These are phyloP conservation scores for Crioceris asparagi DNA, from an alignment of 2,888 invertebrate genomes.

Conservation along the genomic window DNA sequence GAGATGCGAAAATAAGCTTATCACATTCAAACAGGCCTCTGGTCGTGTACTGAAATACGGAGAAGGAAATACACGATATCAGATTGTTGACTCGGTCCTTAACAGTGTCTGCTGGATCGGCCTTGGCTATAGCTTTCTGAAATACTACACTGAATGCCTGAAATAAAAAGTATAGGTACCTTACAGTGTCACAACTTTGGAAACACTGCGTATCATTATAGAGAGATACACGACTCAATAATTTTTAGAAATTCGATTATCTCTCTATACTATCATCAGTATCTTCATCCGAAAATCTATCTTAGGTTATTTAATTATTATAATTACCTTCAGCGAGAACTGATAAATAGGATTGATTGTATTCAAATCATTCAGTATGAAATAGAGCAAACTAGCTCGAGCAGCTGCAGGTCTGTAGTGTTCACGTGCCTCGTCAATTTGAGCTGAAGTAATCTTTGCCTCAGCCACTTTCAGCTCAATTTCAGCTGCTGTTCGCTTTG, in stretches of 20 bases:
- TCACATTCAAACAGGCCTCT: slow-evolving; percentile 93
- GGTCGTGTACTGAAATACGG: slow-evolving; percentile 90
- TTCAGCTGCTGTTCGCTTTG: slow-evolving; percentile 91
- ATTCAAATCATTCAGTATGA: slow-evolving; percentile 89
- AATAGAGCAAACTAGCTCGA: slow-evolving; percentile 86
- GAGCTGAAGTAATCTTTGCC: slow-evolving; percentile 81
- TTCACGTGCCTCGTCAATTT: slow-evolving; percentile 91
- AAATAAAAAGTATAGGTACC: slow-evolving; percentile 21
- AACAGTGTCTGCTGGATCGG: slow-evolving; percentile 73
- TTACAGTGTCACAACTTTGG: too few relatives aligned
- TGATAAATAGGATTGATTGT: slow-evolving; percentile 96
- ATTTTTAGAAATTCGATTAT: too few relatives aligned
- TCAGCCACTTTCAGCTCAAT: slow-evolving; percentile 88
- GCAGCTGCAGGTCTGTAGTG: slow-evolving; percentile 81
- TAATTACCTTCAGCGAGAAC: slow-evolving; percentile 84
- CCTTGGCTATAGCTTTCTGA: slow-evolving; percentile 87
- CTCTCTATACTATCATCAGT: too few relatives aligned
- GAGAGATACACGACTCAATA: too few relatives aligned
- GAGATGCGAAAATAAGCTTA: slow-evolving; percentile 90
- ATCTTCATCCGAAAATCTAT: too few relatives aligned
- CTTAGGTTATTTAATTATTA: too few relatives aligned
- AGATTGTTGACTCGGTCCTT: slow-evolving; percentile 71
- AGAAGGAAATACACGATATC: slow-evolving; percentile 89
- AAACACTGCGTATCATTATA: too few relatives aligned
- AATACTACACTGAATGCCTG: slow-evolving; percentile 96